Base-by-base conservation (phyloP, 1,140 invertebrate genomes). In the Bombyx mandarina region DNA sequence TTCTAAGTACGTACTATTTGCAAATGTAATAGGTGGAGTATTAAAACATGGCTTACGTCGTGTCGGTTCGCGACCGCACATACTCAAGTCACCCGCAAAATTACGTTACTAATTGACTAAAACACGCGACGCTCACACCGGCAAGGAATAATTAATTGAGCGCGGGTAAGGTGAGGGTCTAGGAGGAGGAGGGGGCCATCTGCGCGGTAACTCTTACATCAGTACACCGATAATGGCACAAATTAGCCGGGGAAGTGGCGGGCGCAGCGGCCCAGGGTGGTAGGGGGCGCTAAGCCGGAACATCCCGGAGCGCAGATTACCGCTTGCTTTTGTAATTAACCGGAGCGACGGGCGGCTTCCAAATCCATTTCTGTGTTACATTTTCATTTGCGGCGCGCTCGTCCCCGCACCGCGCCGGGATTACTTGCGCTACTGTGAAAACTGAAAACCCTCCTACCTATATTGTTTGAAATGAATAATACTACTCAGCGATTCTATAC, bases 241-340 rank as follows among this genome's bases (percentile, higher is more conserved):
- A 86, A 86, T 86, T 86, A 86, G 81, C 77, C 75, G 67, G 81
- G 84, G 75, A 84, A 87, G 72, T 80, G 78, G 75, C 73, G 70
- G 76, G 72, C 63, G 69, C 45, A 67, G 52, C 56, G 65, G 50
- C 52, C 43, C 61, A 65, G 66, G 67, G 67, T 61, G 69, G 69
- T 53, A 45, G 63, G 80, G 81, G 80, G 77, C 75, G 79, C 79
- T 83, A 86, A 82, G 79, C 81, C 82, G 79, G 82, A 86, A 84
- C 82, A 86, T 86, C 82, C 82, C 81, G 74, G 77, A 79, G 83
- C 81, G 83, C 81, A 86, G 83, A 86, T 86, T 86, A 86, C 83
- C 81, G 83, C 81, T 86, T 86, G 83, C 83, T 86, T 86, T 86
- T 84, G 83, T 86, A 86, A 86, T 86, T 86, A 86, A 86, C 83